phyloP scores from a whole-genome alignment of 2,888 invertebrate genomes.

The Lithophane socia region DNA sequence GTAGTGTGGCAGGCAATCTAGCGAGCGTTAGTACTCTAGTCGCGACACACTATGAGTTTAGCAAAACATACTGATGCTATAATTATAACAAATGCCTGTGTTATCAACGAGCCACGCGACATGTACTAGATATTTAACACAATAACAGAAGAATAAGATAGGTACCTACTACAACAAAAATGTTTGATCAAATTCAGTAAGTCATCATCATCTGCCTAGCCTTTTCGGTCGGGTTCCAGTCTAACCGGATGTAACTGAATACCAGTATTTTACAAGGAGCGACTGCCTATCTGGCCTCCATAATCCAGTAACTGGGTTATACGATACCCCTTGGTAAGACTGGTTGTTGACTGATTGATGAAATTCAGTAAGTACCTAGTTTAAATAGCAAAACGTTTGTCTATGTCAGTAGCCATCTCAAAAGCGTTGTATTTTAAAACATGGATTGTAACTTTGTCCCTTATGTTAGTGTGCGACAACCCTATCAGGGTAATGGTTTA shows the following conservation, averaged over 20 bases:
- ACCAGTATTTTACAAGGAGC: no score
- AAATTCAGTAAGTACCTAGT: no score
- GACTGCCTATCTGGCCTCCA: no score
- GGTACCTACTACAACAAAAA: neutral
- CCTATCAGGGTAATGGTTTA: slow-evolving; percentile 66
- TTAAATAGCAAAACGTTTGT: neutral
- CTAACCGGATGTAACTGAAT: no score
- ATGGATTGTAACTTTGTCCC: slow-evolving; percentile 23
- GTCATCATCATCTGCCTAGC: no score
- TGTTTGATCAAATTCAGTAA: neutral
- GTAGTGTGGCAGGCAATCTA: slow-evolving; percentile 73
- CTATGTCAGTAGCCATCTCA: slow-evolving; percentile 6
- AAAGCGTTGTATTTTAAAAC: slow-evolving; percentile 16
- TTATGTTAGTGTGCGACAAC: slow-evolving; percentile 38
- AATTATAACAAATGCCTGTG: slow-evolving; percentile 44
- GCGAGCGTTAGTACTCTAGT: slow-evolving; percentile 47
- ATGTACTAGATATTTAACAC: neutral
- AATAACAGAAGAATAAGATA: slow-evolving; percentile 16
- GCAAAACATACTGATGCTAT: slow-evolving; percentile 72
- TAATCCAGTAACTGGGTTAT: no score
- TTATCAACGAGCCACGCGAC: slow-evolving; percentile 24
- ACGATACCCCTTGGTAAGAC: no score
- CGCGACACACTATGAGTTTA: slow-evolving; percentile 72
- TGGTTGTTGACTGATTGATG: neutral
- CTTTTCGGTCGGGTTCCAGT: no score